Conservation (phyloP, 37 sponge, comb jelly and placozoan genomes). For the Chondrilla cf. caribensis region DNA sequence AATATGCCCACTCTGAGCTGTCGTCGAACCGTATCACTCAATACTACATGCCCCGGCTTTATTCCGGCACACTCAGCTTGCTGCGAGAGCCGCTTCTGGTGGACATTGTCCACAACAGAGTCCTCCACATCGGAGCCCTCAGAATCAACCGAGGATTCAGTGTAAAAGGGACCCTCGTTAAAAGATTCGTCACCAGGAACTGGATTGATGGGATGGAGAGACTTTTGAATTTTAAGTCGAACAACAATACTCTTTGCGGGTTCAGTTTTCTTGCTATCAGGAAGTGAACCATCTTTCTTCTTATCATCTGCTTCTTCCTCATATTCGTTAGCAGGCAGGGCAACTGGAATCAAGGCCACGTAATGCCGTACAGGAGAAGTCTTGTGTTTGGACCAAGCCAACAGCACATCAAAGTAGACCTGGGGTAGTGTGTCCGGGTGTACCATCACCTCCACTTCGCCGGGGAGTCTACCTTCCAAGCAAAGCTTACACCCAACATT, state of each 20-base stretch:
- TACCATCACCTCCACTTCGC: slow-evolving; percentile 44
- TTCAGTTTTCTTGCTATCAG: not conserved
- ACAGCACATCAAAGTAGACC: slow-evolving; percentile 19
- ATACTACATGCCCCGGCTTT: slow-evolving; percentile 64
- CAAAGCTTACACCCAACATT: not conserved
- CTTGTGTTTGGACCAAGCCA: not conserved
- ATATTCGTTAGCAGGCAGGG: not conserved
- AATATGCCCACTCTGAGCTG: slow-evolving; percentile 41
- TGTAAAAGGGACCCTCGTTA: not conserved
- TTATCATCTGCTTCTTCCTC: not conserved
- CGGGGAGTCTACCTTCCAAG: not conserved
- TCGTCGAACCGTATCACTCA: slow-evolving; percentile 58
- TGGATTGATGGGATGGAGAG: not conserved
- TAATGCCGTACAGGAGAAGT: not conserved
- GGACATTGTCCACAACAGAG: too few relatives aligned
- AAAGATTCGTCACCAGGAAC: not conserved
- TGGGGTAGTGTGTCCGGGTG: slow-evolving; percentile 67
- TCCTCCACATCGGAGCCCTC: not conserved
- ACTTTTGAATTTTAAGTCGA: not conserved
- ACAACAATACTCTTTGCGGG: not conserved
- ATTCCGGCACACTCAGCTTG: not conserved
- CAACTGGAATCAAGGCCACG: not conserved
- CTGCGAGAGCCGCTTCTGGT: not conserved
- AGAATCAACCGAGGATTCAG: slow-evolving; percentile 11
- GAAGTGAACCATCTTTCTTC: not conserved